These are phyloP conservation scores for Astropecten irregularis DNA, from an alignment of 53 echinoderm and acorn worm species.

Conservation along the genomic window DNA sequence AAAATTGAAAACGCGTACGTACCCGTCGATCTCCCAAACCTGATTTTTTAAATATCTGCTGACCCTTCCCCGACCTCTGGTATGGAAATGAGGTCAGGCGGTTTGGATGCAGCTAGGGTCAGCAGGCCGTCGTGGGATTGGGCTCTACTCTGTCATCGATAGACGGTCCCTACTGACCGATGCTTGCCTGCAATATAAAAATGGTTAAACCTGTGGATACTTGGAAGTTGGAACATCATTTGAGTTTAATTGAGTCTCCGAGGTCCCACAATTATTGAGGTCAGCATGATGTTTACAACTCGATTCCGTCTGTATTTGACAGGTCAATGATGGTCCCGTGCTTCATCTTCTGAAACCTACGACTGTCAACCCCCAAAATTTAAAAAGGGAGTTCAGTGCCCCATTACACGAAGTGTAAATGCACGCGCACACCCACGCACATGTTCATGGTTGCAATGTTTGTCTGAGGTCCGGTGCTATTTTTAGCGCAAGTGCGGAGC, in stretches of 20 bases:
- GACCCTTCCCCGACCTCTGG: conserved; percentile 6
- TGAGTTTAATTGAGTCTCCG: not conserved
- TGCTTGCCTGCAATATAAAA: conserved; percentile 44
- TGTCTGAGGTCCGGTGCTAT: too few species aligned
- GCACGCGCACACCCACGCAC: too few species aligned
- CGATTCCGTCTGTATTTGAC: too few species aligned
- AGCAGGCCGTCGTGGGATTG: not conserved
- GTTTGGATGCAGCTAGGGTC: conserved; percentile 3
- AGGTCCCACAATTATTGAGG: too few species aligned
- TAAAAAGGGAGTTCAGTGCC: too few species aligned
- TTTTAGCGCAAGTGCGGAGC: too few species aligned
- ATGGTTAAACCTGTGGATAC: conserved; percentile 43
- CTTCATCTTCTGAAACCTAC: too few species aligned
- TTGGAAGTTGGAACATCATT: not conserved
- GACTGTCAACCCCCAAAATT: too few species aligned
- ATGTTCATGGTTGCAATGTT: too few species aligned
- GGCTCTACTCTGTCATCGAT: conserved; percentile 15
- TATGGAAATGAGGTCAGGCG: conserved; percentile 35
- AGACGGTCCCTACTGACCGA: conserved; percentile 3
- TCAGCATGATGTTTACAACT: too few species aligned
- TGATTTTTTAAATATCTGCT: not conserved
- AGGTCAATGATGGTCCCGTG: too few species aligned
- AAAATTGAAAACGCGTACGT: conserved; percentile 6
- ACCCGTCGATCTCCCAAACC: conserved; percentile 28
- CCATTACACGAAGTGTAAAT: too few species aligned